Conservation (phyloP, 2,888 invertebrate genomes). For the Leptarthrus brevirostris region DNA sequence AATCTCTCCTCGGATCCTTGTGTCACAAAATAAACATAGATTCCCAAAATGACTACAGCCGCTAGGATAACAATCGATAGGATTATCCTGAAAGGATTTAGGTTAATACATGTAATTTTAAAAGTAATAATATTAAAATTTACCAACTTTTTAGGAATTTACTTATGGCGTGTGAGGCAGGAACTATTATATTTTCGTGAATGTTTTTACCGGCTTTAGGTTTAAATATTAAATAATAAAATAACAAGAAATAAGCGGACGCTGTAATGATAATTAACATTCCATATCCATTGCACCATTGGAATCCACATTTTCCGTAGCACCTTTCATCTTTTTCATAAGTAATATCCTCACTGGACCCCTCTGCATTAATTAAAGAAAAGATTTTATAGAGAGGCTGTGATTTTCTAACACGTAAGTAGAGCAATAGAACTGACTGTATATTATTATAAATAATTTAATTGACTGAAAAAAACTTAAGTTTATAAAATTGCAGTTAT, state of each 20-base stretch:
- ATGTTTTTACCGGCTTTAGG: conserved; percentile 69
- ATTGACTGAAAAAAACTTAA: too few relatives aligned
- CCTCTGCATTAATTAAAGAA: too few relatives aligned
- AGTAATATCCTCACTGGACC: too few relatives aligned
- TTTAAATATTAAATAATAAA: conserved; percentile 75
- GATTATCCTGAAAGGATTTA: conserved; percentile 66
- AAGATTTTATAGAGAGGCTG: too few relatives aligned
- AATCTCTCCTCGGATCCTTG: conserved; percentile 71
- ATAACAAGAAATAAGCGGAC: conserved; percentile 72
- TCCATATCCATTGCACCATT: conserved; percentile 77
- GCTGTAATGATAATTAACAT: conserved; percentile 75
- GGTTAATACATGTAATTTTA: too few relatives aligned
- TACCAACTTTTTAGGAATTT: conserved; percentile 64
- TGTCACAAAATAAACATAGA: conserved; percentile 77
- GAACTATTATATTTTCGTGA: conserved; percentile 33
- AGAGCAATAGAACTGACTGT: too few relatives aligned
- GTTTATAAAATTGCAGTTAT: too few relatives aligned
- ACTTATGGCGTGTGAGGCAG: conserved; percentile 57
- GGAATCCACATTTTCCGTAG: conserved; percentile 59
- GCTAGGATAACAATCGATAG: conserved; percentile 66
- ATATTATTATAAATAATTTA: too few relatives aligned
- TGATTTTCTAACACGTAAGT: too few relatives aligned
- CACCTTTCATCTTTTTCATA: conserved; percentile 48
- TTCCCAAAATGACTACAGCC: conserved; percentile 68
- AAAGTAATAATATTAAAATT: conserved; percentile 57